Evolutionary conservation across 2,113 vertebrate genomes (phyloP).

Genomic region (Takifugu bimaculatus): DNA sequence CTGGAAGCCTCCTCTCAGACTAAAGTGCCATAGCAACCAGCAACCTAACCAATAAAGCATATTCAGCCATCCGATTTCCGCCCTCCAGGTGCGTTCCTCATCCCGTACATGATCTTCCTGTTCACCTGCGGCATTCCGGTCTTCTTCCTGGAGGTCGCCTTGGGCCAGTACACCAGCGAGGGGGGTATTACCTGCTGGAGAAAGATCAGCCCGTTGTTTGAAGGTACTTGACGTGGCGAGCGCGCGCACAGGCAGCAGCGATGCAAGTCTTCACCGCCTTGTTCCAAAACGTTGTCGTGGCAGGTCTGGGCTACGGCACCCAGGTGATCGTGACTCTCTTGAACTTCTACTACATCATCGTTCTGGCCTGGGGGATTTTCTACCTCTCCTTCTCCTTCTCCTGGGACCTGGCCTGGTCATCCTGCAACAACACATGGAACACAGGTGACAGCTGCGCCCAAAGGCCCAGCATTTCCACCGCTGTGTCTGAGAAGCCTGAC

Average conservation of each 20-base stretch:
- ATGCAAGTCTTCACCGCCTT: no score
- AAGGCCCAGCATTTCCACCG: not conserved
- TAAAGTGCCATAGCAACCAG: no score
- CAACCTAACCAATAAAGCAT: no score
- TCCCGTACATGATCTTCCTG: constrained; percentile 94
- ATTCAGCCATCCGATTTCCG: not conserved
- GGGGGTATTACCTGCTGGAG: constrained; percentile 90
- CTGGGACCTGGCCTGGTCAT: constrained; percentile 84
- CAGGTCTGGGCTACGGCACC: constrained; percentile 87
- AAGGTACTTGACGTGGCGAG: constrained; percentile 70
- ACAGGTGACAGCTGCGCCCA: constrained; percentile 56
- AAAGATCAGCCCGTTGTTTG: constrained; percentile 89
- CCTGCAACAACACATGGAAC: constrained; percentile 88
- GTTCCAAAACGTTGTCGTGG: not conserved
- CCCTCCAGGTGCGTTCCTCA: constrained; percentile 88
- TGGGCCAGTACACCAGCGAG: constrained; percentile 91
- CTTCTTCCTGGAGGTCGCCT: constrained; percentile 86
- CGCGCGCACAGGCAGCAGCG: no score
- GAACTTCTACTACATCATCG: constrained; percentile 89
- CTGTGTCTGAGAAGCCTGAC: not conserved
- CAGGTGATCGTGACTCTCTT: constrained; percentile 83
- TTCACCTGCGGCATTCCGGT: constrained; percentile 90
- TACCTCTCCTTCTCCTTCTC: constrained; percentile 89
- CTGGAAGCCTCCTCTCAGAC: no score
- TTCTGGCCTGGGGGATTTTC: constrained; percentile 92